phyloP scores from a whole-genome alignment of 2,113 vertebrate genomes.

The Hippocampus abdominalis region DNA sequence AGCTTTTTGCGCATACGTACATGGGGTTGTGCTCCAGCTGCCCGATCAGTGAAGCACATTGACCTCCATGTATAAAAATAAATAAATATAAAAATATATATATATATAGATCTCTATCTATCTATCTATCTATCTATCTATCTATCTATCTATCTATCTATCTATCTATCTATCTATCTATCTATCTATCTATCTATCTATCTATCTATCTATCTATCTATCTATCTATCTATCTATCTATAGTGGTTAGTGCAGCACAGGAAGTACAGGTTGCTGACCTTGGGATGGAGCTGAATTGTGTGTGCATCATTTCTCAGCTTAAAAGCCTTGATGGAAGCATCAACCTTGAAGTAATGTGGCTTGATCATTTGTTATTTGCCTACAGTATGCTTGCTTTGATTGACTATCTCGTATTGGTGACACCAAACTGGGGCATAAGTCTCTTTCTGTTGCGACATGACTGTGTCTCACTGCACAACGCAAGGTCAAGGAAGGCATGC shows the following conservation, averaged over 20 bases:
- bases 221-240: no score
- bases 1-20: conserved; percentile 34
- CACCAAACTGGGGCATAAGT: neutral
- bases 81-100: no score
- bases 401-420: neutral
- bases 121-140: no score
- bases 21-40: conserved; percentile 10
- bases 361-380: neutral
- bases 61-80: conserved; percentile 7
- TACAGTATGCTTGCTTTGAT: neutral
- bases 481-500: neutral
- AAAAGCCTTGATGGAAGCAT: conserved; percentile 12
- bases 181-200: no score
- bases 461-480: neutral
- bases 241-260: conserved; percentile 7
- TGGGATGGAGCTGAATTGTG: conserved; percentile 9
- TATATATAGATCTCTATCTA: no score
- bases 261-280: conserved; percentile 38
- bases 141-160: no score
- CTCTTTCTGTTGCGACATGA: neutral
- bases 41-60: conserved; percentile 20
- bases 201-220: no score
- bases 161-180: no score
- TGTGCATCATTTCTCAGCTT: conserved; percentile 13
- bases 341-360: neutral